phyloP scores from a whole-genome alignment of 2,113 vertebrate genomes.

The Helogale parvula region DNA sequence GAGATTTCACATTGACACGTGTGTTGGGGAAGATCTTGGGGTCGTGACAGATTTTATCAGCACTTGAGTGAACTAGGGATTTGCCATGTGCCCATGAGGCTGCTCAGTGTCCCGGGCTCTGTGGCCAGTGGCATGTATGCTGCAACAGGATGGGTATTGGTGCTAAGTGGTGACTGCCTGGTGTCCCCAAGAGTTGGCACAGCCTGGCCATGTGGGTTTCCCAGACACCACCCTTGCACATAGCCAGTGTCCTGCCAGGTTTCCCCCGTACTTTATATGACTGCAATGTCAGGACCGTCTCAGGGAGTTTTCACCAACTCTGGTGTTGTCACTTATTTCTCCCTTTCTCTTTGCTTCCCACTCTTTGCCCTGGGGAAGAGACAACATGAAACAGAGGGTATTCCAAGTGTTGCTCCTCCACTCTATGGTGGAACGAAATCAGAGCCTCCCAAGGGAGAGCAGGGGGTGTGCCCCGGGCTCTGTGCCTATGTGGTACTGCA shows the following conservation, averaged over 20 bases:
- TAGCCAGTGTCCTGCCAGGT: fast-evolving
- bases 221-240: not conserved
- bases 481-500: not conserved
- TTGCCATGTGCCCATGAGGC: fast-evolving
- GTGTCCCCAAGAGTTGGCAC: fast-evolving
- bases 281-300: not conserved
- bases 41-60: not conserved
- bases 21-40: not conserved
- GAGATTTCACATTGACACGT: not conserved
- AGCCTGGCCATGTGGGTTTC: not conserved
- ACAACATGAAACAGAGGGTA: not conserved
- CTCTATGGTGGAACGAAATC: not conserved
- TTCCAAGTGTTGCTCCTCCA: not conserved
- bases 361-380: not conserved
- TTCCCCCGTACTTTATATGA: not conserved
- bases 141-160: not conserved
- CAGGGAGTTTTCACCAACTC: not conserved
- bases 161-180: fast-evolving
- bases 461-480: not conserved
- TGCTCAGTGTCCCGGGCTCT: not conserved
- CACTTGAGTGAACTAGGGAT: not conserved
- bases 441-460: not conserved
- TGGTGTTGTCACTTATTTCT: not conserved
- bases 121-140: not conserved
- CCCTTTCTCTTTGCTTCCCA: not conserved